A percentile compares a stretch with the other conserved stretches of the same genome.
Evolutionary conservation across 2,888 invertebrate species (phyloP).

Genomic region (Cephus pygmeus): DNA sequence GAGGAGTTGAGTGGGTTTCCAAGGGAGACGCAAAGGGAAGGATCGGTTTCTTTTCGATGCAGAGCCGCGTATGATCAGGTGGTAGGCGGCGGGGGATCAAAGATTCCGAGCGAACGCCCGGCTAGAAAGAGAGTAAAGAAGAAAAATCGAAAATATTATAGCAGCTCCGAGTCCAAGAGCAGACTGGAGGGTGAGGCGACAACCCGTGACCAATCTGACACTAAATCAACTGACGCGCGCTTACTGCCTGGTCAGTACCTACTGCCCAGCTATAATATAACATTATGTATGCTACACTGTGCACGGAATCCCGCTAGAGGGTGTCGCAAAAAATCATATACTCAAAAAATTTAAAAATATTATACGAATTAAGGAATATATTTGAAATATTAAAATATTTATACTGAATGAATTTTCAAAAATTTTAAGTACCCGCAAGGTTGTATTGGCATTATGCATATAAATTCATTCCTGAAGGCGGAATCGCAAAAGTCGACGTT

Average conservation of each 20-base stretch:
- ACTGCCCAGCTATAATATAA: conserved; percentile 1
- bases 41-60: conserved; percentile 34
- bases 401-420: not conserved
- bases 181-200: conserved; percentile 50
- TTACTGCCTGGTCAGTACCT: conserved; percentile 30
- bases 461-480: not conserved
- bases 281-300: not conserved
- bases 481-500: not conserved
- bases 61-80: conserved; percentile 54
- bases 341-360: not conserved
- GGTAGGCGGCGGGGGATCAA: conserved; percentile 59
- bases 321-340: not conserved
- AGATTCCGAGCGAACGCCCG: conserved; percentile 42
- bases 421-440: not conserved
- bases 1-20: not conserved
- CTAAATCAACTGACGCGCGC: conserved; percentile 59
- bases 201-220: conserved; percentile 61
- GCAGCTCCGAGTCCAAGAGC: conserved; percentile 23
- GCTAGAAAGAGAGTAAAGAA: conserved; percentile 27
- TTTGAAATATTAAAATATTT: not conserved
- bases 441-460: not conserved
- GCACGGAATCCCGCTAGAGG: not conserved
- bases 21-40: conserved; percentile 4
- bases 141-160: conserved; percentile 43
- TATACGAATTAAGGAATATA: not conserved